Base-by-base conservation (phyloP, 2,888 invertebrate species). In the Drosophila eohydei region DNA sequence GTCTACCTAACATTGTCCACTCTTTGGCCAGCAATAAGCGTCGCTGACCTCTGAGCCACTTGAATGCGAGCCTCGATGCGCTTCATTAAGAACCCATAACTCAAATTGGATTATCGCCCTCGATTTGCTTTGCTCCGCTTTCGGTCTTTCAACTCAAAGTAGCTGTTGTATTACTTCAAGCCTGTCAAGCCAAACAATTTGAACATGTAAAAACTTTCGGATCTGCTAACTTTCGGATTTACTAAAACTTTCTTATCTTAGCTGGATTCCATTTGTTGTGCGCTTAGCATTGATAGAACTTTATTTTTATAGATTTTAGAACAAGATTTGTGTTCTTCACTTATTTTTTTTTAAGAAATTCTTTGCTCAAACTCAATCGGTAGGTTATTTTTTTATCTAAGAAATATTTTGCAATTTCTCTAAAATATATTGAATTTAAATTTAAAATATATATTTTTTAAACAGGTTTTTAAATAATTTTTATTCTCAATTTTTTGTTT, bases 51-150 rank as follows among this genome's bases (percentile, higher is more conserved):
- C 7, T 52, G 51, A 6, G 14, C 21, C 3, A 7, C 34, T 16
- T 16, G 6, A 34, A 12, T 12, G 12, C 51, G 21, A 4, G 52
- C 52, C 6, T 26, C 26, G 26, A 28, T 36, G 52, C 26, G 52
- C 26, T 26, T 52, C 36, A 52, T 38, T 52, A 52, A 52, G 9
- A 28, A 6, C 5, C 26, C 26, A 14, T 52, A 52, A 52, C 36
- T 52, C 38, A 52, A 50, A 52, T 26, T 9, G 21, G 36, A 52
- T 36, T 36, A 36, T 34, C 52, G 26, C 6, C 48, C 5, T 16
- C 3, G 21, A 38, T 36, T 26, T 9, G 1, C 9, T 52, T 0
- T 28, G 14, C 36, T 14, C 14, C n/a, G 16, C 32, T 32, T 6
- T 32, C 1, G 32, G 3, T 12, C 50, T 16, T 12, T 32, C 46